A percentile compares a stretch with the other conserved stretches of the same genome.
phyloP scores from a whole-genome alignment of 1,140 invertebrate species.

The Saccostrea echinata region DNA sequence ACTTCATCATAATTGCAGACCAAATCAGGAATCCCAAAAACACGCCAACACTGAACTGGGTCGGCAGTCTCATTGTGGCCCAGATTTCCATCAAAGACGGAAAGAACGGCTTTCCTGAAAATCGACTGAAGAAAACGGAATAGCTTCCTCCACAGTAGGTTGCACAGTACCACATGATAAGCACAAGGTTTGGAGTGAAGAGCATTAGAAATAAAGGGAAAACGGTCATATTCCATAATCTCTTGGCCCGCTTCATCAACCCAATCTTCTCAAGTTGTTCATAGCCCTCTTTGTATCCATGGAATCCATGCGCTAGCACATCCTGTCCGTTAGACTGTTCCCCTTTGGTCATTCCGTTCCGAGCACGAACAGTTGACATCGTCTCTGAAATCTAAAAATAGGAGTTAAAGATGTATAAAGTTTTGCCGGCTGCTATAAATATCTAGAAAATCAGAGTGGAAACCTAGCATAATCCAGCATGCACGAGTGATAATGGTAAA shows the following conservation, averaged over 20 bases:
- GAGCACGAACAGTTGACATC: not conserved
- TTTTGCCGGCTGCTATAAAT: not conserved
- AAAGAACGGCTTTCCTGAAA: slow-evolving; percentile 60
- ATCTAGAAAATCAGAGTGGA: too few species aligned
- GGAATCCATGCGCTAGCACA: slow-evolving; percentile 47
- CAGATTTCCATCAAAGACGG: slow-evolving; percentile 68
- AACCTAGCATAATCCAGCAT: not conserved
- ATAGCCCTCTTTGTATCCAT: slow-evolving; percentile 49
- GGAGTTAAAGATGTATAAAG: not conserved
- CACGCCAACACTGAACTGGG: slow-evolving; percentile 64
- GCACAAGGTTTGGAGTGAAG: slow-evolving; percentile 71
- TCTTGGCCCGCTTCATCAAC: slow-evolving; percentile 42
- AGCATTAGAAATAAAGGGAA: slow-evolving; percentile 72
- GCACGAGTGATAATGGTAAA: not conserved
- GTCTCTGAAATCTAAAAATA: not conserved
- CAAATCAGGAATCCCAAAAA: slow-evolving; percentile 72
- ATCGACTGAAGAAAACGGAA: slow-evolving; percentile 52
- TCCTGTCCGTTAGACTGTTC: slow-evolving; percentile 27
- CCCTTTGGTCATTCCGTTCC: not conserved
- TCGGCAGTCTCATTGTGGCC: slow-evolving; percentile 65
- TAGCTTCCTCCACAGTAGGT: slow-evolving; percentile 74
- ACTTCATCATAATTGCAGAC: slow-evolving; percentile 73
- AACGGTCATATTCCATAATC: slow-evolving; percentile 65
- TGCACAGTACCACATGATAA: slow-evolving; percentile 75
- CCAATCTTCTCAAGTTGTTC: slow-evolving; percentile 52